These are phyloP conservation scores for Malurus elegans DNA, from an alignment of 2,113 vertebrate genomes.

Conservation along the genomic window DNA sequence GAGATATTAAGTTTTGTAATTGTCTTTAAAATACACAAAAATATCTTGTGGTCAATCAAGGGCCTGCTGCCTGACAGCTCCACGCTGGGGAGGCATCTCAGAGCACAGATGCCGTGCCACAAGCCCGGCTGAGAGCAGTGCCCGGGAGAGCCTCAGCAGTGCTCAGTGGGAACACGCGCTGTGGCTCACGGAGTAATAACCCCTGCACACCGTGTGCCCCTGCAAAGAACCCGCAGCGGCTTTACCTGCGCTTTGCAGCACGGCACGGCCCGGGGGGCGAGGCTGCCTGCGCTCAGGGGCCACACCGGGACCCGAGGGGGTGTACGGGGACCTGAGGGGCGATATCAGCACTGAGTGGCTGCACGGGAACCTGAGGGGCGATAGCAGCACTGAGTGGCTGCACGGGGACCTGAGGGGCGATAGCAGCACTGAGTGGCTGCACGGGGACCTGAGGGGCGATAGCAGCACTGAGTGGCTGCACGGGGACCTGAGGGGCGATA, in stretches of 20 bases:
- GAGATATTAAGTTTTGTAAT: not conserved
- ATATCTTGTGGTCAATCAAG: not conserved
- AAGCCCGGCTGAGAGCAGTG: not conserved
- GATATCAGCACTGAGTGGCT: too few species aligned
- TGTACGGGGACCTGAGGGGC: too few species aligned
- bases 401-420: too few species aligned
- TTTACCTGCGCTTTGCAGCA: rapidly evolving
- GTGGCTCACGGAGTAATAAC: rapidly evolving
- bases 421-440: not conserved
- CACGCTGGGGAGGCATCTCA: not conserved
- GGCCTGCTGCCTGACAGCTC: not conserved
- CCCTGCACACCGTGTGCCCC: rapidly evolving
- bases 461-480: too few species aligned
- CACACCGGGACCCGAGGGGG: too few species aligned
- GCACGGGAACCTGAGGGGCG: not conserved
- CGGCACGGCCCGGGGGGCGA: rapidly evolving
- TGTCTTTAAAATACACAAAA: not conserved
- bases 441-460: too few species aligned
- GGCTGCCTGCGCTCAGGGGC: not conserved
- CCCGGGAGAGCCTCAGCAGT: not conserved
- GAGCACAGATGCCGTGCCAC: not conserved
- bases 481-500: not conserved
- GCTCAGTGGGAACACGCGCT: rapidly evolving
- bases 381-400: not conserved
- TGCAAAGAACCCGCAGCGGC: too few species aligned